phyloP scores from a whole-genome alignment of 2,888 invertebrate species.

The Drosophila eohydei region DNA sequence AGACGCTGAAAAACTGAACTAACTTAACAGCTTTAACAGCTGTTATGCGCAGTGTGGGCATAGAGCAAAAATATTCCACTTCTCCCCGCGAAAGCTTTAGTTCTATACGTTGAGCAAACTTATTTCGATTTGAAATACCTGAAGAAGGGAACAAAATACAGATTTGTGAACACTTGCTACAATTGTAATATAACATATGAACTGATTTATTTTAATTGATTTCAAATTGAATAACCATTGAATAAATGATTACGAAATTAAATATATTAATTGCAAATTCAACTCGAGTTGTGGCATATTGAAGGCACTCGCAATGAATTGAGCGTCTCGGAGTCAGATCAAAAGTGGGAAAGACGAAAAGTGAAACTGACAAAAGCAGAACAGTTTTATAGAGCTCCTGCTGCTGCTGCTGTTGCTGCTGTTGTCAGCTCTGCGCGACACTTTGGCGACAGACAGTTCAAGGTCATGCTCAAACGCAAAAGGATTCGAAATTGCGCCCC shows the following conservation, averaged over 20 bases:
- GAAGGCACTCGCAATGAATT: conserved; percentile 27
- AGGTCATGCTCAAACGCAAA: conserved; percentile 45
- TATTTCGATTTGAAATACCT: not conserved
- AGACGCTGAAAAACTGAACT: not conserved
- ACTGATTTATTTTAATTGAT: not conserved
- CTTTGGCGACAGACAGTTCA: conserved; percentile 67
- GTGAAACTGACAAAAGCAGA: conserved; percentile 67
- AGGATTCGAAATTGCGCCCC: conserved; percentile 14
- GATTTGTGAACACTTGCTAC: not conserved
- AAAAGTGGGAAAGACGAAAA: conserved; percentile 45
- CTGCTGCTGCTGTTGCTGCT: conserved; percentile 15
- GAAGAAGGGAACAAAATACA: not conserved
- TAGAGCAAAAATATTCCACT: conserved; percentile 6
- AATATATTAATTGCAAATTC: not conserved
- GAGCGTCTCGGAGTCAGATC: not conserved
- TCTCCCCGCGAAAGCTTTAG: conserved; percentile 2
- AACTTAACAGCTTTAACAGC: not conserved
- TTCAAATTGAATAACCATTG: not conserved
- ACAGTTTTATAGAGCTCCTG: conserved; percentile 46
- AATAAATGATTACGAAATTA: not conserved
- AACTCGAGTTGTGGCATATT: not conserved
- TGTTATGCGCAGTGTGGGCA: not conserved
- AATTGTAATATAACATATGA: not conserved
- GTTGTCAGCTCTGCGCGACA: conserved; percentile 53
- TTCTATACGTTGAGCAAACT: not conserved